Evolutionary conservation across 2,113 vertebrate species (phyloP).

Genomic region (Aramus guarauna): DNA sequence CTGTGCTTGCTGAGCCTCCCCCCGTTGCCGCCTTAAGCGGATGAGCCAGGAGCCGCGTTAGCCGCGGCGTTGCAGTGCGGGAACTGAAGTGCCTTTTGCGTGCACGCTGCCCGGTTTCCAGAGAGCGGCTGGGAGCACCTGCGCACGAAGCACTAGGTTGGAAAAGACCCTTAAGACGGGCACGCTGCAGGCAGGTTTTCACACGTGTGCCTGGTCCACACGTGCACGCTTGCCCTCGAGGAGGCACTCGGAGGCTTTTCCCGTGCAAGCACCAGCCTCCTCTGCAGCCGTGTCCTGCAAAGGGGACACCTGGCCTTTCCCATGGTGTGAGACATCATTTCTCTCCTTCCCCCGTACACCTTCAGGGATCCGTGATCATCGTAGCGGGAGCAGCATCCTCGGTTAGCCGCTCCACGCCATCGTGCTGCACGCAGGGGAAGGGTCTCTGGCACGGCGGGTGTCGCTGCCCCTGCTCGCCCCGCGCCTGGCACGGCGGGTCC

Average conservation of each 20-base stretch:
- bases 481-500: accelerated
- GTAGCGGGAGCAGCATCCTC: neutral
- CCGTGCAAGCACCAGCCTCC: neutral
- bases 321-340: neutral
- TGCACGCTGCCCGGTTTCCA: neutral
- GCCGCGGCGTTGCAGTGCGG: neutral
- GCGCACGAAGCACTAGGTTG: accelerated
- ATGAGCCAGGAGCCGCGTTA: neutral
- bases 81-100: neutral
- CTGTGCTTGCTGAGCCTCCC: neutral
- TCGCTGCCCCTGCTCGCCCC: accelerated
- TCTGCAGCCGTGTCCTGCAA: neutral
- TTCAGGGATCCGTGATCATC: neutral
- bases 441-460: neutral
- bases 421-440: neutral
- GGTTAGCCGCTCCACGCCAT: accelerated
- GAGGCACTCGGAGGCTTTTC: neutral
- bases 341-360: neutral
- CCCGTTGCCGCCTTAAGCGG: neutral
- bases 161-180: too few species aligned
- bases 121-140: neutral
- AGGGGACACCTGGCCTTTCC: neutral
- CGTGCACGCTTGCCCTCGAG: accelerated
- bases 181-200: neutral
- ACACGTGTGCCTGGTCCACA: neutral